phyloP scores from a whole-genome alignment of 2,113 vertebrate genomes.

The Tragelaphus scriptus region DNA sequence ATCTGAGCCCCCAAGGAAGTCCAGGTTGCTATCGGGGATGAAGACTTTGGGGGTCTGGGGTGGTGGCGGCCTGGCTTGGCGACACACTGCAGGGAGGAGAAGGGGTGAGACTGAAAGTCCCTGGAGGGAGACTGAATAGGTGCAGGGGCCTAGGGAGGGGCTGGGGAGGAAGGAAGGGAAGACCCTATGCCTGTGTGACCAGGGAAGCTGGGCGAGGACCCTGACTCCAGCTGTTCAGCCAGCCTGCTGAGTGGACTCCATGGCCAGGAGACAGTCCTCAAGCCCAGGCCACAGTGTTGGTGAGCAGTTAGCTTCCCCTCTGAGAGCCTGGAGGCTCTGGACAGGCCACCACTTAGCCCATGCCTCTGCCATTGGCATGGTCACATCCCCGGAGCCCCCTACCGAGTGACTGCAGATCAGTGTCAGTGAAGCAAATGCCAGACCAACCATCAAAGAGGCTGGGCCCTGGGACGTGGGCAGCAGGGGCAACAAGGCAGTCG shows the following conservation, averaged over 20 bases:
- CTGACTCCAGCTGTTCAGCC: neutral
- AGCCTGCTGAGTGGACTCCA: neutral
- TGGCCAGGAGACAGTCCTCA: neutral
- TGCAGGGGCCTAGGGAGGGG: neutral
- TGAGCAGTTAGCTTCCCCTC: too few species aligned
- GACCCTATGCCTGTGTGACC: neutral
- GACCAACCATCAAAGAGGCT: fast-evolving
- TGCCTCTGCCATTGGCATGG: fast-evolving
- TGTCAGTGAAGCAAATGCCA: neutral
- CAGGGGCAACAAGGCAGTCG: too few species aligned
- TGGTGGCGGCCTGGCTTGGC: neutral
- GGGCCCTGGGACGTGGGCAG: fast-evolving
- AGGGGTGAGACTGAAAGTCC: neutral
- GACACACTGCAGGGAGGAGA: neutral
- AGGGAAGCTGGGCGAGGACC: neutral
- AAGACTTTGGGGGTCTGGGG: fast-evolving
- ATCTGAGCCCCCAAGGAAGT: neutral
- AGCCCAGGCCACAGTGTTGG: neutral
- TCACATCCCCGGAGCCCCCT: neutral
- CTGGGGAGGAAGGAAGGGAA: neutral
- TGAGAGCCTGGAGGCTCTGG: neutral
- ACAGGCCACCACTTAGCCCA: neutral
- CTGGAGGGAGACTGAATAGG: too few species aligned
- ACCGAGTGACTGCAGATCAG: neutral
- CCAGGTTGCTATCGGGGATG: neutral